Evolutionary conservation across 2,113 vertebrate genomes (phyloP).

Genomic region (Caretta caretta): DNA sequence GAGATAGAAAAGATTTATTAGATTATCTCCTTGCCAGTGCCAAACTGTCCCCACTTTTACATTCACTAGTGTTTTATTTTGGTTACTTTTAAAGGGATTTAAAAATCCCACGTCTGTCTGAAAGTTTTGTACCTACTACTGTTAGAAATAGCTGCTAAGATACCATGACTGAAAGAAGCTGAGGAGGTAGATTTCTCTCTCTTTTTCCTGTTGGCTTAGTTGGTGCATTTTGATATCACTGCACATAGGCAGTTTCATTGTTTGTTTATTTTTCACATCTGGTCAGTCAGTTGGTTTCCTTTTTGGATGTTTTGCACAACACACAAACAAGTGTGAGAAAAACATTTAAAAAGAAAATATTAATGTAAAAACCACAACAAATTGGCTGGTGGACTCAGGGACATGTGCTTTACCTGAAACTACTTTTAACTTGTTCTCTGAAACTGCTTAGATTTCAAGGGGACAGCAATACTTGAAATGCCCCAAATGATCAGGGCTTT

Average conservation of each 20-base stretch:
- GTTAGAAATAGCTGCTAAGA: not conserved
- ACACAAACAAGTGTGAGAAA: not conserved
- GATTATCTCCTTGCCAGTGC: not conserved
- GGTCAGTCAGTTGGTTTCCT: not conserved
- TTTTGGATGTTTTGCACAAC: not conserved
- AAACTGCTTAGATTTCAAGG: not conserved
- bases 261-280: not conserved
- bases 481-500: not conserved
- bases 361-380: not conserved
- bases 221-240: not conserved
- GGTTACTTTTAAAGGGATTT: not conserved
- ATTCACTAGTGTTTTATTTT: not conserved
- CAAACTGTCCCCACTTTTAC: not conserved
- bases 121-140: not conserved
- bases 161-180: not conserved
- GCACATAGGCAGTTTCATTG: not conserved
- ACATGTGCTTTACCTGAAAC: not conserved
- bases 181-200: not conserved
- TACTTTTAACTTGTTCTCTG: not conserved
- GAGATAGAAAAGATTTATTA: not conserved
- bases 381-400: not conserved
- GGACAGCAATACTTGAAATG: not conserved
- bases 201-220: not conserved
- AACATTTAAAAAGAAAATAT: not conserved
- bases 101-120: not conserved